A percentile compares a stretch with the other conserved stretches of the same genome.
These are phyloP conservation scores for Nasua narica DNA, from an alignment of 2,797 vertebrate species.

Conservation along the genomic window DNA sequence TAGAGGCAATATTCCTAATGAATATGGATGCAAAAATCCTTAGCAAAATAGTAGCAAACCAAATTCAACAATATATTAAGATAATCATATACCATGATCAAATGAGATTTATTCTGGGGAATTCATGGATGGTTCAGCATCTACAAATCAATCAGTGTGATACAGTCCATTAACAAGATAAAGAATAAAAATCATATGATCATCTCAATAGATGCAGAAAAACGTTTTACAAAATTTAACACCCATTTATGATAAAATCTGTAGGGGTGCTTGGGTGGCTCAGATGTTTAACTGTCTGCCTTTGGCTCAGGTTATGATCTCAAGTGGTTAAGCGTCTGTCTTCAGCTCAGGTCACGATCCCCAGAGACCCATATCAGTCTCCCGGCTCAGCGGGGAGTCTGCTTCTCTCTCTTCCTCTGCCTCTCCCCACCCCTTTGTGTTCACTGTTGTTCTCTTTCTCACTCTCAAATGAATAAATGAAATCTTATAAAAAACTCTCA, in stretches of 20 bases:
- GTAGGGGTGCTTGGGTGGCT: neutral
- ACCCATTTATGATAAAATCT: neutral
- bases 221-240: neutral
- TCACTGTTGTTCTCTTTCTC: neutral
- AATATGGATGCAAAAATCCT: neutral
- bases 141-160: neutral
- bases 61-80: neutral
- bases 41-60: neutral
- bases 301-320: neutral
- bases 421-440: neutral
- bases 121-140: neutral
- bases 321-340: neutral
- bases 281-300: neutral
- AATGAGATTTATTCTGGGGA: neutral
- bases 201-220: neutral
- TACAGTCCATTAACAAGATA: neutral
- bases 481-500: neutral
- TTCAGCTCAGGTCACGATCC: neutral
- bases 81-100: neutral
- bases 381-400: neutral
- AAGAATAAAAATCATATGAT: neutral
- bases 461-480: neutral
- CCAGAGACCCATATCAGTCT: neutral
- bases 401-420: neutral
- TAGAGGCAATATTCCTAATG: neutral